Percentiles rank a stretch among this genome's conserved stretches.
These are phyloP conservation scores for Deilephila porcellus DNA, from an alignment of 2,888 invertebrate genomes.

Conservation along the genomic window DNA sequence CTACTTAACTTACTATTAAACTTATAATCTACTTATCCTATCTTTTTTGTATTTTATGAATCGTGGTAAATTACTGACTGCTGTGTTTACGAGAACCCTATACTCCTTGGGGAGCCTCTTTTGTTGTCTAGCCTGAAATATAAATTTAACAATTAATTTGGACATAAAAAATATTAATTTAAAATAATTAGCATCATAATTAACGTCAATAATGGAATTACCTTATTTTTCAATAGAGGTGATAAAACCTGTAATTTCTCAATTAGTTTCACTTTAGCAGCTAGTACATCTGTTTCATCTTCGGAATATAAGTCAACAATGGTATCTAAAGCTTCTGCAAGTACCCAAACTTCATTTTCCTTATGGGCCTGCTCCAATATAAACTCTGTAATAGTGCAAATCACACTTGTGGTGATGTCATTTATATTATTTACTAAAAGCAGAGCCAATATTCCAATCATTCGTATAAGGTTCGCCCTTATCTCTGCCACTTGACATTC, in stretches of 20 bases:
- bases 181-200: not conserved
- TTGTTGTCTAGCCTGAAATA: slow-evolving; percentile 86
- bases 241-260: slow-evolving; percentile 85
- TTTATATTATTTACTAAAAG: slow-evolving; percentile 73
- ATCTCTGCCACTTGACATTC: slow-evolving; percentile 83
- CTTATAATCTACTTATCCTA: slow-evolving; percentile 65
- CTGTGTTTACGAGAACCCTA: slow-evolving; percentile 88
- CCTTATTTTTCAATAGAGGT: slow-evolving; percentile 88
- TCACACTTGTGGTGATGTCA: slow-evolving; percentile 67
- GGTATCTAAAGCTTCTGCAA: slow-evolving; percentile 90
- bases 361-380: slow-evolving; percentile 86
- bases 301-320: slow-evolving; percentile 91
- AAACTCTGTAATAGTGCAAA: slow-evolving; percentile 82
- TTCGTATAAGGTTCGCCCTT: slow-evolving; percentile 84
- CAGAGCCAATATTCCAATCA: slow-evolving; percentile 84
- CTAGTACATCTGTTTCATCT: slow-evolving; percentile 88
- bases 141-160: not conserved
- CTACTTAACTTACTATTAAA: slow-evolving; percentile 34
- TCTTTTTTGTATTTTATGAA: slow-evolving; percentile 89
- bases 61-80: slow-evolving; percentile 87
- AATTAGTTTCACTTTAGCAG: slow-evolving; percentile 86
- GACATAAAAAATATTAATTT: not conserved
- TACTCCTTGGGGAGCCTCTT: slow-evolving; percentile 87
- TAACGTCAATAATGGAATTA: slow-evolving; percentile 55
- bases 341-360: slow-evolving; percentile 88